Evolutionary conservation across 1,140 invertebrate genomes (phyloP).

Genomic region (Drosophila tani): DNA sequence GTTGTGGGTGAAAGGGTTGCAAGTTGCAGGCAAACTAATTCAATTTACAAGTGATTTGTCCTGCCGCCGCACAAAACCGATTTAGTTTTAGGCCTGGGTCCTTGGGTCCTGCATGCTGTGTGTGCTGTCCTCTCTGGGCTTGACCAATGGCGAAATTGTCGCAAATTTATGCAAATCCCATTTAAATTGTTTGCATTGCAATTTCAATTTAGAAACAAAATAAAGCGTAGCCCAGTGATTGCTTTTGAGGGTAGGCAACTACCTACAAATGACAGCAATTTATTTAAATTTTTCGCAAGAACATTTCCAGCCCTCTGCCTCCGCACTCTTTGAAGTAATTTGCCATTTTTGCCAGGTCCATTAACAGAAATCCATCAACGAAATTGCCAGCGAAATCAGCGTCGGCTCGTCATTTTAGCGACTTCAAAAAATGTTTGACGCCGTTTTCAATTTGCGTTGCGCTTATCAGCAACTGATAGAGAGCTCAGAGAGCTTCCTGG

Average conservation of each 20-base stretch:
- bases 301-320: slow-evolving; percentile 12
- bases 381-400: slow-evolving; percentile 78
- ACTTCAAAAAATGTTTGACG: slow-evolving; percentile 68
- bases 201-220: slow-evolving; percentile 84
- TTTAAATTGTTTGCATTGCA: slow-evolving; percentile 83
- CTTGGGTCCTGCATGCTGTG: slow-evolving; percentile 19
- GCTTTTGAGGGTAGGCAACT: slow-evolving; percentile 12
- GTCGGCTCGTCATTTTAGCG: slow-evolving; percentile 75
- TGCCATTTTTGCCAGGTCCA: slow-evolving; percentile 66
- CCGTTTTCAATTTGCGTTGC: slow-evolving; percentile 77
- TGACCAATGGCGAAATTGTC: slow-evolving; percentile 63
- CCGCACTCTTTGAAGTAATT: slow-evolving; percentile 35
- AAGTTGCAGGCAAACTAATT: slow-evolving; percentile 71
- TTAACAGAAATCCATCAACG: slow-evolving; percentile 78
- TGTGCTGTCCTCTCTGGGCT: slow-evolving; percentile 15
- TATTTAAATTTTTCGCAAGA: slow-evolving; percentile 75
- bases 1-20: slow-evolving; percentile 61
- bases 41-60: slow-evolving; percentile 83
- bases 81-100: slow-evolving; percentile 58
- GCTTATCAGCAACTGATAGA: slow-evolving; percentile 69
- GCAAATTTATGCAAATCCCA: slow-evolving; percentile 82
- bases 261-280: slow-evolving; percentile 76
- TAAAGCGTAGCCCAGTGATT: slow-evolving; percentile 58
- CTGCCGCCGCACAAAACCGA: slow-evolving; percentile 75
- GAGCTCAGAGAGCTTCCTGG: neutral